Conservation (phyloP, 2,113 vertebrate species). For the Melanerpes aurifrons region DNA sequence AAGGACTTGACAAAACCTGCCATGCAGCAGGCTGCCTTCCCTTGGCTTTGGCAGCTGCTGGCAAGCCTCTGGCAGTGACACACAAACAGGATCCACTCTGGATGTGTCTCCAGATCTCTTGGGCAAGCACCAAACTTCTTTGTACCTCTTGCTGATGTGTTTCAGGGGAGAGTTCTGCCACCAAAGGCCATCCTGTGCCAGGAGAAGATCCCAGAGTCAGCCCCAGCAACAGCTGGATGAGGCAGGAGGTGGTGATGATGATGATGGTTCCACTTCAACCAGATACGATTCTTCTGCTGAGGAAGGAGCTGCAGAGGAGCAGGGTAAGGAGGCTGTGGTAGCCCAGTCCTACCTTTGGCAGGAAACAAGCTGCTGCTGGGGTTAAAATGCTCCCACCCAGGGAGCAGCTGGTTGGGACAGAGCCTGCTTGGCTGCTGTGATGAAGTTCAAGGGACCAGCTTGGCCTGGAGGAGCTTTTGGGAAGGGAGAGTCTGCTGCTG, state of each 20-base stretch:
- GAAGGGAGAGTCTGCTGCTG: background rate
- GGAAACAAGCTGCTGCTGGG: background rate
- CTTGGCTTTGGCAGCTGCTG: background rate
- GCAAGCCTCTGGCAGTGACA: background rate
- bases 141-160: background rate
- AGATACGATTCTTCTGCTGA: background rate
- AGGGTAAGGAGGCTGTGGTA: background rate
- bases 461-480: background rate
- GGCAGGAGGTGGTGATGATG: accelerated
- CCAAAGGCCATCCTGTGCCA: background rate
- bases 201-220: background rate
- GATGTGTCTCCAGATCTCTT: accelerated
- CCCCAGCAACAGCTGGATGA: background rate
- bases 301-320: background rate
- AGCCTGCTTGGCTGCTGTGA: accelerated
- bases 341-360: accelerated
- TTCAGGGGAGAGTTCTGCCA: background rate
- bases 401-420: background rate
- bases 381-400: background rate
- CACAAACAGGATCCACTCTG: background rate
- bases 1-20: background rate
- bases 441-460: background rate
- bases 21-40: background rate
- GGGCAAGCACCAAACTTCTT: too few relatives aligned
- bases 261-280: background rate